Evolutionary conservation across 1,140 invertebrate genomes (phyloP).

Genomic region (Drosophila gunungcola): DNA sequence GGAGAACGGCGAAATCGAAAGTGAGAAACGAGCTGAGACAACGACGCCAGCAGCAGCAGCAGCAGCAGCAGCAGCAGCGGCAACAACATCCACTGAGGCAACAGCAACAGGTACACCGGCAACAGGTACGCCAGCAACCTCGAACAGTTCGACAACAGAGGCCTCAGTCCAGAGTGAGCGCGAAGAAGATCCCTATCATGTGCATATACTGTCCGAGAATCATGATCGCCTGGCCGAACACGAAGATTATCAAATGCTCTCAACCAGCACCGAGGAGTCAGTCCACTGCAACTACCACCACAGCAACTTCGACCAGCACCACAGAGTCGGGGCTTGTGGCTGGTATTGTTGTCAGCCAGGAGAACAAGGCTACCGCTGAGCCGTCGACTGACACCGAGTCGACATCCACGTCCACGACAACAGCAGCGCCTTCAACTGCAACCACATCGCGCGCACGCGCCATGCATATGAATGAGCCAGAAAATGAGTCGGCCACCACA

Average conservation of each 20-base stretch:
- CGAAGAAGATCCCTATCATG: constrained; percentile 82
- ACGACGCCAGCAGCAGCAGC: constrained; percentile 32
- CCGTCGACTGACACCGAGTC: constrained; percentile 44
- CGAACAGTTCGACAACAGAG: constrained; percentile 21
- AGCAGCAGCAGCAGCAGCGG: constrained; percentile 16
- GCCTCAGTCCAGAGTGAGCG: constrained; percentile 42
- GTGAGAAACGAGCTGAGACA: constrained; percentile 55
- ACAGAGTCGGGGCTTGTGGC: constrained; percentile 41
- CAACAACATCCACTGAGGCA: constrained; percentile 26
- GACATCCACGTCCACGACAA: constrained; percentile 18
- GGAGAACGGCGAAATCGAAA: constrained; percentile 73
- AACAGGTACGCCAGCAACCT: constrained; percentile 22
- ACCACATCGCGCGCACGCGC: constrained; percentile 75
- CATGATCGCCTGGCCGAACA: constrained; percentile 84
- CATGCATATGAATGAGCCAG: constrained; percentile 80
- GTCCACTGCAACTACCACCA: constrained; percentile 39
- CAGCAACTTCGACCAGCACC: constrained; percentile 14
- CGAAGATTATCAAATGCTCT: constrained; percentile 83
- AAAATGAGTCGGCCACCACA: constrained; percentile 48
- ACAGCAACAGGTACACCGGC: constrained; percentile 24
- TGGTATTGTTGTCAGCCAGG: constrained; percentile 70
- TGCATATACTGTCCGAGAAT: constrained; percentile 82
- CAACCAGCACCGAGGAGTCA: constrained; percentile 72
- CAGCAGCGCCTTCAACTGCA: constrained; percentile 26
- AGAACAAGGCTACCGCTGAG: constrained; percentile 71